A percentile compares a stretch with the other conserved stretches of the same genome.
These are phyloP conservation scores for Tragulus kanchil DNA, from an alignment of 2,113 vertebrate genomes.

Conservation along the genomic window DNA sequence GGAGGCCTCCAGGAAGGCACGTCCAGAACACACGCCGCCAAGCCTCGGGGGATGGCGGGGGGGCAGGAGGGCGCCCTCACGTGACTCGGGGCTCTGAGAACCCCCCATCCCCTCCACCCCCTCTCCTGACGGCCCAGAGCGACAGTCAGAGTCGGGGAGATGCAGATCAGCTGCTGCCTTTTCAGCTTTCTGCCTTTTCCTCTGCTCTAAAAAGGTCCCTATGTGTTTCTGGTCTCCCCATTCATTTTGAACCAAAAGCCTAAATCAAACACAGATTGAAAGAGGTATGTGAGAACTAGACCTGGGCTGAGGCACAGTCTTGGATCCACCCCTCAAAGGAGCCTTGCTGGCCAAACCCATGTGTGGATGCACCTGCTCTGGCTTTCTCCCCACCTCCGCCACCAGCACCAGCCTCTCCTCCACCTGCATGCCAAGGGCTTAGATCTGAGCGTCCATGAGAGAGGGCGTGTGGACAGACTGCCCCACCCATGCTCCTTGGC, in stretches of 20 bases:
- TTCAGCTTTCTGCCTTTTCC: not conserved
- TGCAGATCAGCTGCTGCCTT: too few relatives aligned
- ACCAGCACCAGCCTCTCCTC: not conserved
- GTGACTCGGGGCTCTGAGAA: not conserved
- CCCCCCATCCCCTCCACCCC: not conserved
- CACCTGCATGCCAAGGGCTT: not conserved
- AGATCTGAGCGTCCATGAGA: not conserved
- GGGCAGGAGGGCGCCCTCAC: not conserved
- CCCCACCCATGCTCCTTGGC: fast-evolving
- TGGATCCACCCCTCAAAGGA: not conserved
- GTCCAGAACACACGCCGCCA: not conserved
- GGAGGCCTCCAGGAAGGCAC: not conserved
- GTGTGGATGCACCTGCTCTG: too few relatives aligned
- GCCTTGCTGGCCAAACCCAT: too few relatives aligned
- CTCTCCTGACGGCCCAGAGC: not conserved
- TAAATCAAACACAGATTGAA: not conserved
- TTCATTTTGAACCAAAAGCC: not conserved
- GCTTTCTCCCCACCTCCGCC: not conserved
- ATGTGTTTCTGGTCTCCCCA: not conserved
- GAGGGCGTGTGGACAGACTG: fast-evolving
- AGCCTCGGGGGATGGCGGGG: not conserved
- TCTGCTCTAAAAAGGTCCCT: not conserved
- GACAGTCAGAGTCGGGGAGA: too few relatives aligned
- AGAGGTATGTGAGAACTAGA: not conserved
- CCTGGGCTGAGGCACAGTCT: not conserved